A percentile compares a stretch with the other conserved stretches of the same genome.
These are phyloP conservation scores for Caenorhabditis imperialis DNA, from an alignment of 2,888 invertebrate genomes.

Conservation along the genomic window DNA sequence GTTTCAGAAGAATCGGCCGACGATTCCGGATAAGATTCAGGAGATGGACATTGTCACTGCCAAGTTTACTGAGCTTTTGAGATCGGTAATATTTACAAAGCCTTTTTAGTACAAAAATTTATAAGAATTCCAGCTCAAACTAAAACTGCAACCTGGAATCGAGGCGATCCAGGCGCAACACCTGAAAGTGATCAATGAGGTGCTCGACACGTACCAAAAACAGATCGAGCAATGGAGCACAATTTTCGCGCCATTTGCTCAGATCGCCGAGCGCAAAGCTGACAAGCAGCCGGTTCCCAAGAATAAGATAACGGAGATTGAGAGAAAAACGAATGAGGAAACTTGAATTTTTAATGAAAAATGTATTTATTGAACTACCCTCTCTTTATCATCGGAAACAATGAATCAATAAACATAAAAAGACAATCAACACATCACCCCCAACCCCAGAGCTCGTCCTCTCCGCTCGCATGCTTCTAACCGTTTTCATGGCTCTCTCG, in stretches of 20 bases:
- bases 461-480: constrained; percentile 30
- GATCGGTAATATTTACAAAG: neutral
- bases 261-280: constrained; percentile 2
- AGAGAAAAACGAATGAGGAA: neutral
- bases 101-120: neutral
- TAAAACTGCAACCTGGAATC: constrained; percentile 6
- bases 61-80: constrained; percentile 14
- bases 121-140: constrained; percentile 15
- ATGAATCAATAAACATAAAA: no score
- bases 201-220: constrained; percentile 5
- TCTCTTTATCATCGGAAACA: neutral
- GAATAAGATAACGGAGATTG: no score
- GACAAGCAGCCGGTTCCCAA: neutral
- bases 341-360: constrained; percentile 1
- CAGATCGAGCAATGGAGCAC: constrained; percentile 13
- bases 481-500: constrained; percentile 43
- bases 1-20: constrained; percentile 20
- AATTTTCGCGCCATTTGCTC: neutral
- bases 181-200: constrained; percentile 7
- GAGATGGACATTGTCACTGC: constrained; percentile 12
- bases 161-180: constrained; percentile 7
- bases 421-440: constrained; percentile 1
- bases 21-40: constrained; percentile 21
- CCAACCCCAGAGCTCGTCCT: constrained; percentile 17
- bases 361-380: neutral